Evolutionary conservation across 2,888 invertebrate species (phyloP).

Genomic region (Bombylius major): DNA sequence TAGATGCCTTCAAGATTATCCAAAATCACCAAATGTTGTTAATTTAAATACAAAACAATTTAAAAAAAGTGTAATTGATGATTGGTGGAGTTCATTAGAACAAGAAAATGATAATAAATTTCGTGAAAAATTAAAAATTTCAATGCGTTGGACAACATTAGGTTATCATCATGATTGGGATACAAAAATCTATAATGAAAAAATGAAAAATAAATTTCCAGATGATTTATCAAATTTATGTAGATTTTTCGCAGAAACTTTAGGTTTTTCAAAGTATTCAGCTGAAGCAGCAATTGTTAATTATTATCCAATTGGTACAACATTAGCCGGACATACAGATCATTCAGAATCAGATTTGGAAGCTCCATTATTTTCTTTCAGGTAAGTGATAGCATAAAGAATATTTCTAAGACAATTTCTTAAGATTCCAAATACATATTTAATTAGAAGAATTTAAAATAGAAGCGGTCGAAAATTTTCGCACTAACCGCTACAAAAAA

Average conservation of each 20-base stretch:
- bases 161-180: slow-evolving; percentile 99
- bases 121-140: slow-evolving; percentile 28
- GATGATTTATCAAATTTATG: slow-evolving; percentile 54
- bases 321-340: slow-evolving; percentile 88
- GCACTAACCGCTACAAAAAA: too few species aligned
- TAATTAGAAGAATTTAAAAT: neutral
- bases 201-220: slow-evolving; percentile 56
- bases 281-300: slow-evolving; percentile 95
- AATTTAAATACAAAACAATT: slow-evolving; percentile 26
- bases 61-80: slow-evolving; percentile 29
- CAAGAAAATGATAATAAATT: slow-evolving; percentile 15
- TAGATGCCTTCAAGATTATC: slow-evolving; percentile 63
- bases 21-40: slow-evolving; percentile 48
- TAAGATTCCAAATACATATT: neutral
- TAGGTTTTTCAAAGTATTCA: slow-evolving; percentile 48
- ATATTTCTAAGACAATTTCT: too few species aligned
- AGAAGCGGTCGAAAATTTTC: too few species aligned
- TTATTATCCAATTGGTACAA: slow-evolving; percentile 88
- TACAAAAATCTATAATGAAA: slow-evolving; percentile 73
- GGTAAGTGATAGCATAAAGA: slow-evolving; percentile 42
- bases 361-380: slow-evolving; percentile 85
- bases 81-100: slow-evolving; percentile 49
- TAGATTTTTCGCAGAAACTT: slow-evolving; percentile 44
- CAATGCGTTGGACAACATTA: slow-evolving; percentile 83
- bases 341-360: slow-evolving; percentile 75